Percentiles rank a stretch among this genome's conserved stretches.
Conservation (phyloP, 2,113 vertebrate species). For the Sciurus niger region DNA sequence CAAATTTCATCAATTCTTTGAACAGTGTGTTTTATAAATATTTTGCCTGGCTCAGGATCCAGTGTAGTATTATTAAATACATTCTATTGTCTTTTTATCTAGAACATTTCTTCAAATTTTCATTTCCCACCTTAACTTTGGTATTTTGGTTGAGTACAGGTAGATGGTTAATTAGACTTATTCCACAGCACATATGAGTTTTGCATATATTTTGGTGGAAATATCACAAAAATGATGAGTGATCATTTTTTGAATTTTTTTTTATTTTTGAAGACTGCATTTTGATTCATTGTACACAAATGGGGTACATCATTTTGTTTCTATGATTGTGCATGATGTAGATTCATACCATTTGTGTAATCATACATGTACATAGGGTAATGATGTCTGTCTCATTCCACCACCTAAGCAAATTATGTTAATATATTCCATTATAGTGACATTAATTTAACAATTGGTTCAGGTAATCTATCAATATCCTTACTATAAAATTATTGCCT, state of each 20-base stretch:
- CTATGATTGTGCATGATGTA: too few relatives aligned
- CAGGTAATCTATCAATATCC: neutral
- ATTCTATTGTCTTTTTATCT: neutral
- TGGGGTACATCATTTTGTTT: too few relatives aligned
- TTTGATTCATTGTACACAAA: too few relatives aligned
- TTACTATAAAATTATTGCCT: neutral
- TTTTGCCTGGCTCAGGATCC: neutral
- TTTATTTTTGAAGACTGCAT: too few relatives aligned
- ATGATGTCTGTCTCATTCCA: too few relatives aligned
- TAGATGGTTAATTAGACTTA: neutral
- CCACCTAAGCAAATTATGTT: neutral
- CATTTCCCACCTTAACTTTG: neutral
- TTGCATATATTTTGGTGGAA: neutral
- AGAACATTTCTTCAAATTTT: neutral
- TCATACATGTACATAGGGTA: too few relatives aligned
- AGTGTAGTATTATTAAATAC: neutral
- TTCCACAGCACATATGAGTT: neutral
- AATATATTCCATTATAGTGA: neutral
- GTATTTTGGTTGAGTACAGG: neutral
- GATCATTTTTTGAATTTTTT: neutral
- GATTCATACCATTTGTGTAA: too few relatives aligned
- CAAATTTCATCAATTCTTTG: neutral
- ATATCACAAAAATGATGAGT: neutral
- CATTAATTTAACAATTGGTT: neutral
- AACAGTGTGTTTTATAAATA: neutral